phyloP scores from a whole-genome alignment of 1,140 invertebrate genomes.

The Sminthurinus signatus region DNA sequence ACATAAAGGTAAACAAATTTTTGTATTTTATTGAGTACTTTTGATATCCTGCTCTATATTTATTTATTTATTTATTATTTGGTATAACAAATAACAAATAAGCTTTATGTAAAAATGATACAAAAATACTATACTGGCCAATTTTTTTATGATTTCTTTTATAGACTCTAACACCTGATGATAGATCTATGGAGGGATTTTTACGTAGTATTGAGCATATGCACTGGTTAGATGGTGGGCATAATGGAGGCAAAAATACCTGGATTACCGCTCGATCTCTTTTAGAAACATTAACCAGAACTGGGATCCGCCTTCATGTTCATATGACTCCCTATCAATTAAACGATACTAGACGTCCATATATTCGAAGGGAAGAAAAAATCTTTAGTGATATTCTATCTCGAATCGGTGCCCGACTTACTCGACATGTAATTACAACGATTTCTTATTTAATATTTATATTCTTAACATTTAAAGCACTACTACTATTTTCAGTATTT shows the following conservation, averaged over 20 bases:
- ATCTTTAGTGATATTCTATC: slow-evolving; percentile 61
- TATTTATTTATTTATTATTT: too few relatives aligned
- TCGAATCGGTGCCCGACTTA: slow-evolving; percentile 56
- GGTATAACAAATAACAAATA: too few relatives aligned
- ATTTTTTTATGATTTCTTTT: slow-evolving; percentile 18
- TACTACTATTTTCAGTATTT: too few relatives aligned
- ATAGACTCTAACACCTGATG: slow-evolving; percentile 54
- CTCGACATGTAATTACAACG: too few relatives aligned
- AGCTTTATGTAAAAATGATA: slow-evolving; percentile 2
- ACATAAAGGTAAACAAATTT: slow-evolving; percentile 49
- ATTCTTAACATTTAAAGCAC: too few relatives aligned
- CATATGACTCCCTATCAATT: slow-evolving; percentile 35
- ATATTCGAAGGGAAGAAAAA: slow-evolving; percentile 74
- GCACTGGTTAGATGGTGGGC: slow-evolving; percentile 61
- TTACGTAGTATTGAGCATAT: slow-evolving; percentile 52
- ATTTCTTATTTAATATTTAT: too few relatives aligned
- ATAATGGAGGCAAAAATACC: slow-evolving; percentile 70
- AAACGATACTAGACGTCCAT: slow-evolving; percentile 56
- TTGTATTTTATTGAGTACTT: too few relatives aligned
- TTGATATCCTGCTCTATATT: too few relatives aligned
- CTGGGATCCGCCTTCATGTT: slow-evolving; percentile 48
- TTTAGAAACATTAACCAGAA: slow-evolving; percentile 60
- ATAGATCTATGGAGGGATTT: slow-evolving; percentile 51
- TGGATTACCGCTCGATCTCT: slow-evolving; percentile 71
- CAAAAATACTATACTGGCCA: not conserved